phyloP scores from a whole-genome alignment of 2,113 vertebrate genomes.

The Cynocephalus volans region DNA sequence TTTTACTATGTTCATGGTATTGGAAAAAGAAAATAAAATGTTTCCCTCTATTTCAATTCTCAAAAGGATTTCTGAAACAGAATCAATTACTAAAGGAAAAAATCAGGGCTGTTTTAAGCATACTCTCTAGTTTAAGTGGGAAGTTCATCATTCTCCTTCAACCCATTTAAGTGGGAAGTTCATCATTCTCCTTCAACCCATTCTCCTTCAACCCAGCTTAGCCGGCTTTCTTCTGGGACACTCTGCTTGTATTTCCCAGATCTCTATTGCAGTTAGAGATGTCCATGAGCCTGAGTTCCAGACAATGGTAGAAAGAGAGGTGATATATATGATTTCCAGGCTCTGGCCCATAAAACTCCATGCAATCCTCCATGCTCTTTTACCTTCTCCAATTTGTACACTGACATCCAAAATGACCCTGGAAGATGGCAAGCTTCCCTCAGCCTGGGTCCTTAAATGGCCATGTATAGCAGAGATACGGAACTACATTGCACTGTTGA shows the following conservation, averaged over 20 bases:
- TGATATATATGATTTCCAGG: background rate
- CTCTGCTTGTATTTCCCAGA: background rate
- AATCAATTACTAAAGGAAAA: slow-evolving; percentile 46
- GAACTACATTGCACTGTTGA: background rate
- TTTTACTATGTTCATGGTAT: background rate
- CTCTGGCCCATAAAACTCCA: background rate
- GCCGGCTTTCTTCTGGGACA: background rate
- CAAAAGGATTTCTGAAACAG: slow-evolving; percentile 54
- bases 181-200: background rate
- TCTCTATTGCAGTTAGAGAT: background rate
- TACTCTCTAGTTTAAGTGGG: background rate
- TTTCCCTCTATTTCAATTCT: slow-evolving; percentile 9
- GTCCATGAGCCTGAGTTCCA: background rate
- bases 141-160: background rate
- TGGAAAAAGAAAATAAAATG: slow-evolving; percentile 49
- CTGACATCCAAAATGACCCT: background rate
- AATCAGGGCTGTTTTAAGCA: background rate
- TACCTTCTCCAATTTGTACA: background rate
- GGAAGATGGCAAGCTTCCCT: background rate
- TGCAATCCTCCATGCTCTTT: background rate
- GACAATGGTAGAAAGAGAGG: background rate
- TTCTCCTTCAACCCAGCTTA: background rate
- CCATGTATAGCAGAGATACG: background rate
- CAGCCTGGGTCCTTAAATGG: background rate
- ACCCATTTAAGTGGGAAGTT: background rate